A percentile compares a stretch with the other conserved stretches of the same genome.
These are phyloP conservation scores for Drosophila kanekoi DNA, from an alignment of 2,888 invertebrate genomes.

Conservation along the genomic window DNA sequence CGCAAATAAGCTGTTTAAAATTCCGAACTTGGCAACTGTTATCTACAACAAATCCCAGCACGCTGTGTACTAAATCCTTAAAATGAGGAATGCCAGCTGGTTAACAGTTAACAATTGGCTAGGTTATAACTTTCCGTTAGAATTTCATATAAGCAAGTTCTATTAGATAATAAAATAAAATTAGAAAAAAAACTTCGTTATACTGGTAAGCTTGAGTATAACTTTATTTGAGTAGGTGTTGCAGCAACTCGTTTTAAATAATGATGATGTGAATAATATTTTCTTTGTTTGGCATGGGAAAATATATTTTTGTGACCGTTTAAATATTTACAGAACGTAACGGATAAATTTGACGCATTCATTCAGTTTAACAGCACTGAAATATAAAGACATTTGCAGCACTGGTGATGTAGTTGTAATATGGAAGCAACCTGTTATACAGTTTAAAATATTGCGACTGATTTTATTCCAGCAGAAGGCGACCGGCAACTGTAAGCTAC, in stretches of 20 bases:
- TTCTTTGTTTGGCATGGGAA: background rate
- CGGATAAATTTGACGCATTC: background rate
- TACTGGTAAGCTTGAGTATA: background rate
- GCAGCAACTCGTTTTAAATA: background rate
- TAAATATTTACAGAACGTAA: constrained; percentile 8
- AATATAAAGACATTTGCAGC: background rate
- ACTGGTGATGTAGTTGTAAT: background rate
- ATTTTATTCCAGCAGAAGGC: background rate
- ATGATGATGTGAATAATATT: background rate
- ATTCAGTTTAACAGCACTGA: constrained; percentile 1
- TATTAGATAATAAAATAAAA: too few relatives aligned
- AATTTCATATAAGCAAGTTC: too few relatives aligned
- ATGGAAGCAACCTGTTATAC: background rate
- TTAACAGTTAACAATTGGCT: too few relatives aligned
- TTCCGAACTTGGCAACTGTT: background rate
- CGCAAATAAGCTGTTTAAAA: background rate
- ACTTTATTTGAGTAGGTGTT: background rate
- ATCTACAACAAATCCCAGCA: background rate
- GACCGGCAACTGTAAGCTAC: background rate
- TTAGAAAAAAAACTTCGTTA: background rate
- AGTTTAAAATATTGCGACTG: background rate
- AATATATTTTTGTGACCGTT: background rate
- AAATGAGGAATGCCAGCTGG: too few relatives aligned
- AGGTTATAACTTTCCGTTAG: too few relatives aligned
- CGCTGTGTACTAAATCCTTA: too few relatives aligned